Percentiles rank a stretch among this genome's conserved stretches.
phyloP scores from a whole-genome alignment of 2,888 invertebrate genomes.

The Aspidiotus destructor region DNA sequence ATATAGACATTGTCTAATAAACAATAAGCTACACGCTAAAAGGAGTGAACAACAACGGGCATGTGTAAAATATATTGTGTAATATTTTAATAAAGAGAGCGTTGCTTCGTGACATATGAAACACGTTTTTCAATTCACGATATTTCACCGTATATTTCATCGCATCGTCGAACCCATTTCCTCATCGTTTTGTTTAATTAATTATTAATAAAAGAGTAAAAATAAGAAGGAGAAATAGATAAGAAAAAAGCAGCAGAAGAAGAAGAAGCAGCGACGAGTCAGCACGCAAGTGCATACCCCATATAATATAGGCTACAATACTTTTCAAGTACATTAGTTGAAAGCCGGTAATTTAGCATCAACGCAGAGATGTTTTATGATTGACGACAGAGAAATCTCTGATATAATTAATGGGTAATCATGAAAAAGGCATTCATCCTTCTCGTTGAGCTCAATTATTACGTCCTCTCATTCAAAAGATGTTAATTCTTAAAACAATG shows the following conservation, averaged over 20 bases:
- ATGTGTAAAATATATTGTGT: constrained; percentile 32
- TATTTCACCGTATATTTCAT: constrained; percentile 21
- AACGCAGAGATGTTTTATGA: constrained; percentile 12
- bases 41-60: constrained; percentile 25
- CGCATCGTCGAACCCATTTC: constrained; percentile 11
- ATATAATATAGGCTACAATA: too few species aligned
- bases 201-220: constrained; percentile 23
- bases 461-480: constrained; percentile 2
- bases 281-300: too few species aligned
- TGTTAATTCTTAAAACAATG: neutral
- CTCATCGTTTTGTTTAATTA: constrained; percentile 30
- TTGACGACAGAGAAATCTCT: constrained; percentile 9
- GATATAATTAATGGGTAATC: constrained; percentile 28
- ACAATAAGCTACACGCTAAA: constrained; percentile 30
- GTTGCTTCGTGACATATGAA: constrained; percentile 30
- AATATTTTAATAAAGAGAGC: constrained; percentile 32
- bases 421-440: neutral
- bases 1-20: constrained; percentile 29
- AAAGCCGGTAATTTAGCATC: constrained; percentile 29
- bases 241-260: neutral
- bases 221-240: neutral
- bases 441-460: neutral
- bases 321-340: neutral
- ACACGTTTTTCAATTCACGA: constrained; percentile 32
- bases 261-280: too few species aligned